Percentiles rank a stretch among this genome's conserved stretches.
These are phyloP conservation scores for Serripes groenlandicus DNA, from an alignment of 2,888 invertebrate genomes.

Conservation along the genomic window DNA sequence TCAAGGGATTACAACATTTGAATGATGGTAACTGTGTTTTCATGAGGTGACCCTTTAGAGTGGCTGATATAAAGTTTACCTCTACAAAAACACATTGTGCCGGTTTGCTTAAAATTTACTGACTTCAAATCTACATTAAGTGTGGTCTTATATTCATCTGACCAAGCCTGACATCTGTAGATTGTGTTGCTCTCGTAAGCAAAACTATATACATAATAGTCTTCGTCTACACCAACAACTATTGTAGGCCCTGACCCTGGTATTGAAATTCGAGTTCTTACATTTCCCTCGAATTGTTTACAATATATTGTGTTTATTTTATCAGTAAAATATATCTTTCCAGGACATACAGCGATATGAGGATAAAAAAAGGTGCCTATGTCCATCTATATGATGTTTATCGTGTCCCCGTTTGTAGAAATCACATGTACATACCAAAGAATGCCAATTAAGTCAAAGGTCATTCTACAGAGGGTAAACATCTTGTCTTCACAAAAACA, in stretches of 20 bases:
- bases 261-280: neutral
- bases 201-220: neutral
- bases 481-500: neutral
- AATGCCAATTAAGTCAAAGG: no score
- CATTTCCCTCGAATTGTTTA: neutral
- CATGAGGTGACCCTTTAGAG: no score
- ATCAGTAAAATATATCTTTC: neutral
- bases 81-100: no score
- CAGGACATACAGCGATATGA: neutral
- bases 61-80: no score
- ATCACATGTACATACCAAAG: neutral
- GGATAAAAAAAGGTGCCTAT: neutral
- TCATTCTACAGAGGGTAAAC: constrained; percentile 2
- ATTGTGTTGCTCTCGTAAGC: neutral
- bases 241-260: neutral
- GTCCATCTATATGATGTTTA: neutral
- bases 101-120: no score
- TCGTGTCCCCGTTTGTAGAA: neutral
- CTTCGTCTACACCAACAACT: neutral
- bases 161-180: no score
- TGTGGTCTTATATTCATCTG: no score
- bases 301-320: neutral
- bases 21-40: no score
- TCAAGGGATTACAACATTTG: no score
- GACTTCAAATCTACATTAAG: no score